These are phyloP conservation scores for Brotula barbata DNA, from an alignment of 2,797 vertebrate genomes.

Conservation along the genomic window DNA sequence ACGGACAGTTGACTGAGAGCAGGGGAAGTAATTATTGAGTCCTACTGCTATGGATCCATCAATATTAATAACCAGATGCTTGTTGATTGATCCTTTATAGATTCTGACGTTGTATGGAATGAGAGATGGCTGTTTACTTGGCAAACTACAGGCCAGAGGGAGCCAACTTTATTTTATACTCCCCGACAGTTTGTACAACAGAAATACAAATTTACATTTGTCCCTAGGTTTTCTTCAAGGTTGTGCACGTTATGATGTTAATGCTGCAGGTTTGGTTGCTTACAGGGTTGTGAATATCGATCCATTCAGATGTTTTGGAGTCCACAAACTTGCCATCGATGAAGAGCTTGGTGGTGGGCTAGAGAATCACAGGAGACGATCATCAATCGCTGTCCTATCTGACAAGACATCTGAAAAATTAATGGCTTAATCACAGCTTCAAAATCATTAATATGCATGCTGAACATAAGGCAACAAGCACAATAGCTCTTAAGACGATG, in stretches of 20 bases:
- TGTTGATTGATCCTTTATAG: constrained; percentile 28
- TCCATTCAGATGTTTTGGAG: constrained; percentile 92
- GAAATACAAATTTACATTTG: neutral
- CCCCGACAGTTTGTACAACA: too few relatives aligned
- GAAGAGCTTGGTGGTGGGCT: constrained; percentile 97
- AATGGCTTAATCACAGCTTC: too few relatives aligned
- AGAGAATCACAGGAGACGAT: constrained; percentile 42
- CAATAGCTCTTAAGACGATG: too few relatives aligned
- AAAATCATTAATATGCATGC: too few relatives aligned
- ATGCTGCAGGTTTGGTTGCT: constrained; percentile 67
- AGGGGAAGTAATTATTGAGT: constrained; percentile 17
- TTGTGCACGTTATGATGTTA: neutral
- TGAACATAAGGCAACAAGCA: too few relatives aligned
- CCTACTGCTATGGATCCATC: constrained; percentile 27
- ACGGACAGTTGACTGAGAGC: constrained; percentile 34
- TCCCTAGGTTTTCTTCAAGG: neutral
- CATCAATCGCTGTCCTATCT: constrained; percentile 27
- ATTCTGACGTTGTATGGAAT: constrained; percentile 13
- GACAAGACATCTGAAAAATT: too few relatives aligned
- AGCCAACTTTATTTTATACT: neutral
- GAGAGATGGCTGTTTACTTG: neutral
- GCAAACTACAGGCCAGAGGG: too few relatives aligned
- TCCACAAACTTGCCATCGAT: constrained; percentile 98
- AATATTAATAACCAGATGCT: constrained; percentile 39
- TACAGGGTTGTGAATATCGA: constrained; percentile 96